Evolutionary conservation across 2,113 vertebrate genomes (phyloP).

Genomic region (Odontophorus gujanensis): DNA sequence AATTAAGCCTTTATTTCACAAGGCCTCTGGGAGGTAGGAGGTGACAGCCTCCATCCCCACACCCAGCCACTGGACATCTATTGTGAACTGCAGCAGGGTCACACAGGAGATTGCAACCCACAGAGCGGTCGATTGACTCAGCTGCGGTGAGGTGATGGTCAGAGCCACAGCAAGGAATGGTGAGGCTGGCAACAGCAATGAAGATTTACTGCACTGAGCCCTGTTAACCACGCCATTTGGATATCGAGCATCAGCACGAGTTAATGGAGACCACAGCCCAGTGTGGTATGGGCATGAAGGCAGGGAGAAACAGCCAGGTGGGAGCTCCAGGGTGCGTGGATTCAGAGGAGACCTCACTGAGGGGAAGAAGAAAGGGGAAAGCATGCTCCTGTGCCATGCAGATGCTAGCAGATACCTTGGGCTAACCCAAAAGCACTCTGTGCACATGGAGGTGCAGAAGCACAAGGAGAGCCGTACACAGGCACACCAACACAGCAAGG

Average conservation of each 20-base stretch:
- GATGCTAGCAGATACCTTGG: rapidly evolving
- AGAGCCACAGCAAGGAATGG: background rate
- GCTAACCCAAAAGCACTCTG: background rate
- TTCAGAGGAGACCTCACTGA: background rate
- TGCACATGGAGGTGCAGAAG: background rate
- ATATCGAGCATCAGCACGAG: slow-evolving; percentile 13
- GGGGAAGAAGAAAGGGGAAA: background rate
- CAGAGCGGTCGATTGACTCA: background rate
- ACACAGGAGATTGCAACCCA: background rate
- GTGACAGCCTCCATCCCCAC: background rate
- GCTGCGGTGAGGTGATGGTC: background rate
- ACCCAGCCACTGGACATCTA: background rate
- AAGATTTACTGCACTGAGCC: slow-evolving; percentile 58
- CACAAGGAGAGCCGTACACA: background rate
- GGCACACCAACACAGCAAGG: rapidly evolving
- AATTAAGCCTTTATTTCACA: background rate
- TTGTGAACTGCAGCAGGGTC: background rate
- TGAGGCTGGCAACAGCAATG: background rate
- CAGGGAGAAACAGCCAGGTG: background rate
- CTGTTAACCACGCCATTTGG: slow-evolving; percentile 63
- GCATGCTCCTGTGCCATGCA: rapidly evolving
- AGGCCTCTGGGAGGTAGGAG: background rate
- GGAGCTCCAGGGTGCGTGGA: background rate
- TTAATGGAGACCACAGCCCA: slow-evolving; percentile 9
- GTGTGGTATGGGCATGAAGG: background rate